A percentile compares a stretch with the other conserved stretches of the same genome.
phyloP scores from a whole-genome alignment of 2,113 vertebrate species.

The Eubucco bourcierii region DNA sequence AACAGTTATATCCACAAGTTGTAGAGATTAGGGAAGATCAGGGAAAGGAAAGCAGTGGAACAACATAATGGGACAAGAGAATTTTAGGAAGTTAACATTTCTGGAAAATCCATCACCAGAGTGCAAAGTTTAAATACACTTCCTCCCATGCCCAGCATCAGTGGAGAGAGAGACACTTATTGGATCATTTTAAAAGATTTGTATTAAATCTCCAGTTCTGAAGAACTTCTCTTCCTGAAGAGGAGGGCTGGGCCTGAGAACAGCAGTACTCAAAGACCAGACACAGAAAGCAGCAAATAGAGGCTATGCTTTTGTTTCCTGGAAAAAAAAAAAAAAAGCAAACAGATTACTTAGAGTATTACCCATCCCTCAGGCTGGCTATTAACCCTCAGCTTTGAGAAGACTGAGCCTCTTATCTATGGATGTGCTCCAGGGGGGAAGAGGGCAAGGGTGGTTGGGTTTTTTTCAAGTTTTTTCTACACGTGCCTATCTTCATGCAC shows the following conservation, averaged over 20 bases:
- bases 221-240: background rate
- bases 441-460: background rate
- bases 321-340: too few species aligned
- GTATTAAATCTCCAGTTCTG: background rate
- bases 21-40: background rate
- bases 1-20: background rate
- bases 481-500: background rate
- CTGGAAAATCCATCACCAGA: background rate
- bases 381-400: background rate
- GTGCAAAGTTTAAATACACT: background rate
- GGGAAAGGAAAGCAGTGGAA: background rate
- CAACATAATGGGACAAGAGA: background rate
- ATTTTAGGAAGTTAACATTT: background rate
- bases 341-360: background rate
- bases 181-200: background rate
- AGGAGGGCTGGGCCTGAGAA: background rate
- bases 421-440: background rate
- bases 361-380: background rate
- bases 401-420: background rate
- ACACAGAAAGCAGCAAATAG: background rate
- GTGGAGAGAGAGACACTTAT: background rate
- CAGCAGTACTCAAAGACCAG: background rate
- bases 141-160: background rate
- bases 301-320: rapidly evolving
- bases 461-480: background rate